Conservation (phyloP, 2,888 invertebrate genomes). For the Schizotus pectinicornis region DNA sequence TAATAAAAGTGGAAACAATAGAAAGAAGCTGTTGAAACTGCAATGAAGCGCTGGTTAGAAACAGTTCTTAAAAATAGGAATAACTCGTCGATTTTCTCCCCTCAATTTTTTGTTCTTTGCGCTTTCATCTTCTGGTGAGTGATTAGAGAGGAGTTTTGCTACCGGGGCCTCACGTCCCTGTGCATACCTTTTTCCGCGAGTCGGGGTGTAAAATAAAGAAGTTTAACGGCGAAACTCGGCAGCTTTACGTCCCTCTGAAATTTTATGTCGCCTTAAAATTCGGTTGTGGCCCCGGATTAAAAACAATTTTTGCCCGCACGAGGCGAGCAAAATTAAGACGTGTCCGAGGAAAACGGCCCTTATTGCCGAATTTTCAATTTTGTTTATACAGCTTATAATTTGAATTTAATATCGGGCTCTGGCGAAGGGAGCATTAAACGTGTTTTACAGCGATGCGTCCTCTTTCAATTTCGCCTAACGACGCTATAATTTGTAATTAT, state of each 20-base stretch:
- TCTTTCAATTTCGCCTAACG: constrained; percentile 24
- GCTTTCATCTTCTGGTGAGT: too few species aligned
- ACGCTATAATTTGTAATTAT: constrained; percentile 28
- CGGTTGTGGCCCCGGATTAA: constrained; percentile 7
- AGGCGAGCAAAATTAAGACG: not conserved
- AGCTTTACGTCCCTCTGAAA: constrained; percentile 15
- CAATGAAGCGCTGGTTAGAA: too few species aligned
- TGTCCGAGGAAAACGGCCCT: not conserved
- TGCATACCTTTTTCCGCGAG: too few species aligned
- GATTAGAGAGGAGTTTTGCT: too few species aligned
- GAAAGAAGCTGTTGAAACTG: too few species aligned
- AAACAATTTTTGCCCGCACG: constrained; percentile 8
- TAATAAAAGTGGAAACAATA: too few species aligned
- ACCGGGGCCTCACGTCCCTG: too few species aligned
- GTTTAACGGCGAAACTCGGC: constrained; percentile 24
- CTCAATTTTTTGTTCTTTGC: too few species aligned
- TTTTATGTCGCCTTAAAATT: constrained; percentile 8
- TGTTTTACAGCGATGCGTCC: not conserved
- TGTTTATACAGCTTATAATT: constrained; percentile 3
- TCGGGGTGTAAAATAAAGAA: constrained; percentile 18
- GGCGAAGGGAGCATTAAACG: constrained; percentile 4
- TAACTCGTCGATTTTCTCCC: too few species aligned
- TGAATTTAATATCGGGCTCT: constrained; percentile 3
- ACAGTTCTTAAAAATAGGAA: too few species aligned
- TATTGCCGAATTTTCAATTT: not conserved